phyloP scores from a whole-genome alignment of 2,113 vertebrate genomes.

The Cheirogaleus medius region DNA sequence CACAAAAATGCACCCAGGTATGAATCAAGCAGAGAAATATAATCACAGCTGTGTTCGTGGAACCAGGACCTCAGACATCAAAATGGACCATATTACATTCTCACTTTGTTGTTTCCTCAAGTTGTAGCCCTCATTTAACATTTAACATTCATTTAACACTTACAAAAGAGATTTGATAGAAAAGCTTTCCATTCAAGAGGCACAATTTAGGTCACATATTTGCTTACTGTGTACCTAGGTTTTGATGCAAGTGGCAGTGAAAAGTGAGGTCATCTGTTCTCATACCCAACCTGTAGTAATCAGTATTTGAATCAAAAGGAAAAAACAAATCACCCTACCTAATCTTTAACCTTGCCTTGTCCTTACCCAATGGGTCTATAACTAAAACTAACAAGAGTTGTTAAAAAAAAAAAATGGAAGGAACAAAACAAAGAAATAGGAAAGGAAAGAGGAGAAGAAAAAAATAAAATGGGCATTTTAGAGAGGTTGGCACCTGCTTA shows the following conservation, averaged over 20 bases:
- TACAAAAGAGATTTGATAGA: background rate
- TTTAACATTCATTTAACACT: background rate
- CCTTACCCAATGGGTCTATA: background rate
- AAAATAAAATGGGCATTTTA: background rate
- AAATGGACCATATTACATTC: background rate
- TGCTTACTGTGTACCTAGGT: background rate
- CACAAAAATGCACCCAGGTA: background rate
- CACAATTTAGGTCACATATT: background rate
- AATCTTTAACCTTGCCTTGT: constrained; percentile 35
- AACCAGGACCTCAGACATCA: background rate
- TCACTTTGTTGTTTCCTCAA: background rate
- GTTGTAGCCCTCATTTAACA: background rate
- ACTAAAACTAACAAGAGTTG: background rate
- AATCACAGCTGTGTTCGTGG: background rate
- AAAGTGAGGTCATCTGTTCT: background rate
- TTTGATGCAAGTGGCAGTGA: background rate
- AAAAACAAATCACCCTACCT: background rate
- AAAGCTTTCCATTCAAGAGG: background rate
- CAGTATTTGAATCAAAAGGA: background rate
- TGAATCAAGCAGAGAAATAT: background rate
- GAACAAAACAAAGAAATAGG: background rate
- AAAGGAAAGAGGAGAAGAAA: background rate
- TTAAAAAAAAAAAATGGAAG: background rate
- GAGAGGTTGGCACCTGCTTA: background rate
- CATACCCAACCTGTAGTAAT: background rate